phyloP scores from a whole-genome alignment of 2,888 invertebrate genomes.

The Amphipoea oculea region DNA sequence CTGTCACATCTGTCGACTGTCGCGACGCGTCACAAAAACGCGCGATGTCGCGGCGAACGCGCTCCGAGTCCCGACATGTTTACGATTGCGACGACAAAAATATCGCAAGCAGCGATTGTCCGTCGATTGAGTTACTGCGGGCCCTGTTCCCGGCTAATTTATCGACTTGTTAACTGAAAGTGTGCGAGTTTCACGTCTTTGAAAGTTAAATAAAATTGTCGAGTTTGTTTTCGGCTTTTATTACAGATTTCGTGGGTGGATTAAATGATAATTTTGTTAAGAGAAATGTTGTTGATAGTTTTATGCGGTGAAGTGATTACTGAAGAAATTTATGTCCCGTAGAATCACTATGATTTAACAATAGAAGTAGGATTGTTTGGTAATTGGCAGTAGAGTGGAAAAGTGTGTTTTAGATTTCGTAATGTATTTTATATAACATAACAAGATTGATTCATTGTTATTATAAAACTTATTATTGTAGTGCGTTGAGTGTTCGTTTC shows the following conservation, averaged over 20 bases:
- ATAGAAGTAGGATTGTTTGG: conserved; percentile 4
- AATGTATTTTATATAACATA: background rate
- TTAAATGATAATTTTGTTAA: conserved; percentile 47
- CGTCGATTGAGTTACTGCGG: conserved; percentile 83
- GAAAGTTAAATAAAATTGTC: conserved; percentile 55
- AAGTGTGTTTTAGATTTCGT: conserved; percentile 9
- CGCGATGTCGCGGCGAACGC: conserved; percentile 69
- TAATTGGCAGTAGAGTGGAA: conserved; percentile 2
- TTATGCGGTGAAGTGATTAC: conserved; percentile 34
- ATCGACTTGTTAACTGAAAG: conserved; percentile 77
- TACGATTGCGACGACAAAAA: conserved; percentile 85
- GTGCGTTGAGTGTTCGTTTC: background rate
- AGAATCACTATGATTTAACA: conserved; percentile 12
- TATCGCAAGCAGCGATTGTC: conserved; percentile 79
- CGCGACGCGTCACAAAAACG: conserved; percentile 70
- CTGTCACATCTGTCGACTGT: conserved; percentile 71
- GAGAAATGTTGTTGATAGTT: conserved; percentile 44
- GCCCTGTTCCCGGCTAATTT: conserved; percentile 79
- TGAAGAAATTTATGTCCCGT: conserved; percentile 31
- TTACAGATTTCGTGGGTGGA: conserved; percentile 48
- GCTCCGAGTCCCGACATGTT: conserved; percentile 78
- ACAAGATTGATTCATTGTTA: background rate
- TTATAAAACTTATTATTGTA: background rate
- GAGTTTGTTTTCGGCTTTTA: conserved; percentile 60
- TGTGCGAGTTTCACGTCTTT: conserved; percentile 45